Conservation (phyloP, 2,113 vertebrate genomes). For the Otis tarda region DNA sequence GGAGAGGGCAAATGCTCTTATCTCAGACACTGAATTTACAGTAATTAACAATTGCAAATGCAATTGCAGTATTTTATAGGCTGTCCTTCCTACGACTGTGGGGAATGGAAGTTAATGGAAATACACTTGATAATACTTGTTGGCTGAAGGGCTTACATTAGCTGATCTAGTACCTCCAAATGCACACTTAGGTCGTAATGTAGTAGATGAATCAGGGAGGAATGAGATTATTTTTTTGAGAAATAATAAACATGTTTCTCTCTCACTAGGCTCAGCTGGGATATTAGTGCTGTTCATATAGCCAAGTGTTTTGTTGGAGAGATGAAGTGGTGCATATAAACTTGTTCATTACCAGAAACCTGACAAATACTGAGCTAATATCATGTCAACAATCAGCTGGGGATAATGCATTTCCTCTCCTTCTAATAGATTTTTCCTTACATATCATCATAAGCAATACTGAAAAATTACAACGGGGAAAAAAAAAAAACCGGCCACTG, state of each 20-base stretch:
- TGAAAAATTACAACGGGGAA: background rate
- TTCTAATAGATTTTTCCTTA: constrained; percentile 31
- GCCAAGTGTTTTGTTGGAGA: constrained; percentile 13
- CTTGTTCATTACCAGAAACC: constrained; percentile 31
- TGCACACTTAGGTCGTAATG: background rate
- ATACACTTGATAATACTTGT: background rate
- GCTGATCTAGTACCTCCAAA: constrained; percentile 17
- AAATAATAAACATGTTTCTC: constrained; percentile 32
- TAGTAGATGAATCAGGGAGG: background rate
- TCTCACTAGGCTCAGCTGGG: background rate
- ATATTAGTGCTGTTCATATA: background rate
- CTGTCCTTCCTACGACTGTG: background rate
- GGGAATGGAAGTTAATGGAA: constrained; percentile 48
- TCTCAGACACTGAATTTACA: background rate
- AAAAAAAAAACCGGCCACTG: accelerated
- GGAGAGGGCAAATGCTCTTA: background rate
- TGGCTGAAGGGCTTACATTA: constrained; percentile 45
- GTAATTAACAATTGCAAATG: constrained; percentile 54
- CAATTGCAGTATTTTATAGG: background rate
- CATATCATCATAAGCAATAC: background rate
- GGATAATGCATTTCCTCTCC: constrained; percentile 20
- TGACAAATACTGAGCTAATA: constrained; percentile 22
- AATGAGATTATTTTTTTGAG: background rate
- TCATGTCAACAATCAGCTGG: constrained; percentile 12
- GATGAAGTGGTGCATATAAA: background rate